Percentiles rank a stretch among this genome's conserved stretches.
These are phyloP conservation scores for Spatulosminthurus flaviceps DNA, from an alignment of 2,888 invertebrate genomes.

Conservation along the genomic window DNA sequence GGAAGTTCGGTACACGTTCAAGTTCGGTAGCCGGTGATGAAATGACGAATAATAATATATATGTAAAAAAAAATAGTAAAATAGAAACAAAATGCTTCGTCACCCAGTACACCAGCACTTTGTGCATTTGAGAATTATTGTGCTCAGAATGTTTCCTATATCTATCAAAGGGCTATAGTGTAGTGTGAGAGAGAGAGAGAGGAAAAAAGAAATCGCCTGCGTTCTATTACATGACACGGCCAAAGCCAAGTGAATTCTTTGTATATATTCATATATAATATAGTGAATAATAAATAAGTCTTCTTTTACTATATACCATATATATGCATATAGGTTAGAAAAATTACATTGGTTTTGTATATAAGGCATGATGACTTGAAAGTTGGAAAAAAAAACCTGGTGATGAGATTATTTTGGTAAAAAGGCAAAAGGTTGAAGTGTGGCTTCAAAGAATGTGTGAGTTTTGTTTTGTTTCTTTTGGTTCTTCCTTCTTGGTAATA, in stretches of 20 bases:
- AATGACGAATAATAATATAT: too few relatives aligned
- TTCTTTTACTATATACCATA: too few relatives aligned
- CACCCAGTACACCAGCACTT: conserved; percentile 33
- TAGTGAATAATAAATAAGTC: conserved; percentile 2
- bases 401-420: conserved; percentile 47
- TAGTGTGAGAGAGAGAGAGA: neutral
- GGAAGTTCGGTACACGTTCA: neutral
- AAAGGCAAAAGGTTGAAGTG: conserved; percentile 39
- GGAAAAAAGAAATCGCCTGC: conserved; percentile 20
- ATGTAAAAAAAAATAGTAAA: conserved; percentile 40
- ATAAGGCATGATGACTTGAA: conserved; percentile 1
- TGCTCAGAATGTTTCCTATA: conserved; percentile 8
- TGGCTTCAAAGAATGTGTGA: conserved; percentile 41
- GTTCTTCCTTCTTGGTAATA: neutral
- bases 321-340: too few relatives aligned
- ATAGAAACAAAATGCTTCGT: conserved; percentile 48
- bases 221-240: conserved; percentile 28
- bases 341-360: too few relatives aligned
- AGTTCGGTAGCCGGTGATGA: conserved; percentile 40
- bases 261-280: neutral
- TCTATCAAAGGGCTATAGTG: neutral
- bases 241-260: conserved; percentile 12
- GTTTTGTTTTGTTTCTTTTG: conserved; percentile 3
- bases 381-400: neutral
- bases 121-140: neutral